Base-by-base conservation (phyloP, 2,797 vertebrate genomes). In the Triplophysa bombifrons region DNA sequence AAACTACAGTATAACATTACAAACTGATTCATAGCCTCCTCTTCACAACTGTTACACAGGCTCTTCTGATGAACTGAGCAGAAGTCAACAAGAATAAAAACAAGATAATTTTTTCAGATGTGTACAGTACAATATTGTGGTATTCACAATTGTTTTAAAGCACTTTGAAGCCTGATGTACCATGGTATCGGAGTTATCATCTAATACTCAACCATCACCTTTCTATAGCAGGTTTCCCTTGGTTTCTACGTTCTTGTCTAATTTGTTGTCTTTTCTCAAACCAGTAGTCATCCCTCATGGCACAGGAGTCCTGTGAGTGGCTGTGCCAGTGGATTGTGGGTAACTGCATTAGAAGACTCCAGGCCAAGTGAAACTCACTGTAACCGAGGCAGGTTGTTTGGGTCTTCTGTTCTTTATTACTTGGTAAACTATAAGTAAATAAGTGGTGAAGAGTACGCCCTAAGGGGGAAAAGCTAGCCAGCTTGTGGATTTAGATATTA, bases 281-380 rank as follows among this genome's bases (percentile, higher is more conserved):
- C 84, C 85, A 46, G 75, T 82, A 81, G 25, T 61, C 13, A 27
- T 9, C 17, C 53, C 44, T 67, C 63, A 58, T 60, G 4, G 56
- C 55, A 69, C 55, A 63, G 72, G 30, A 69, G 16, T 9, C 84
- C 22, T 60, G 56, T 25, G 12, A 60, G 7, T 14, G 12, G 11
- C 27, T 61, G 10, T 71, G 67, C 74, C 86, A 86, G 85, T 65
- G 87, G 67, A 81, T 76, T 86, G 88, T 84, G 88, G 90, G 86
- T 87, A 84, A 85, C 87, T 84, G 66, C 88, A 89, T 87, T 81
- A 82, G 82, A 69, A 72, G 73, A 30, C 17, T 48, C 17, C 20
- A 71, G 68, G 58, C 30, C 30, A 55, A 68, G 85, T 85, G 86
- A 88, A 90, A 82, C 79, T 84, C 85, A 44, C 74, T 78, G 83